Evolutionary conservation across 2,888 invertebrate species (phyloP).

Genomic region (Galerucella nymphaeae): DNA sequence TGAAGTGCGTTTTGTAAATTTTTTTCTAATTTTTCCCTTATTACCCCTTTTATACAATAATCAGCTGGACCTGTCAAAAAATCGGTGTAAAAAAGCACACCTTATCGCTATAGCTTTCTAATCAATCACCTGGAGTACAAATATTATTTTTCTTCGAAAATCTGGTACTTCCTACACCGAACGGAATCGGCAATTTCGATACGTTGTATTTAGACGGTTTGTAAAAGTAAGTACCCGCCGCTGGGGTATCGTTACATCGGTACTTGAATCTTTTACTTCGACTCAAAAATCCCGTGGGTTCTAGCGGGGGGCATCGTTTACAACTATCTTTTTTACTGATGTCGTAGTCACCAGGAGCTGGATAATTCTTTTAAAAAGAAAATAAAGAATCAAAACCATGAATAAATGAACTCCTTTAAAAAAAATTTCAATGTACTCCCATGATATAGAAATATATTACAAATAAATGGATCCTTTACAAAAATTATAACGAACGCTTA

Average conservation of each 20-base stretch:
- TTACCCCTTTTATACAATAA: slow-evolving; percentile 48
- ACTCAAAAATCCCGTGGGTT: slow-evolving; percentile 52
- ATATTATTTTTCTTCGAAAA: slow-evolving; percentile 23
- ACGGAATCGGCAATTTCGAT: slow-evolving; percentile 46
- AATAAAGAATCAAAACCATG: neutral
- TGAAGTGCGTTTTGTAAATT: slow-evolving; percentile 40
- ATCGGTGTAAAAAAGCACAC: neutral
- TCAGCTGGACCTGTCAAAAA: slow-evolving; percentile 47
- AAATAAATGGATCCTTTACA: too few species aligned
- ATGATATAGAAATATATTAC: too few species aligned
- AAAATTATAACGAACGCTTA: too few species aligned
- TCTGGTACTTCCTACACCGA: slow-evolving; percentile 35
- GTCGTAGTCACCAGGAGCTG: slow-evolving; percentile 57
- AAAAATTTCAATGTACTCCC: too few species aligned
- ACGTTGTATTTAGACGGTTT: slow-evolving; percentile 33
- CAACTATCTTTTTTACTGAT: slow-evolving; percentile 31
- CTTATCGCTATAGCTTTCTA: neutral
- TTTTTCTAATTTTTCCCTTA: slow-evolving; percentile 47
- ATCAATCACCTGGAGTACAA: slow-evolving; percentile 27
- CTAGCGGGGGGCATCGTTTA: slow-evolving; percentile 48
- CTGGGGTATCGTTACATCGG: slow-evolving; percentile 43
- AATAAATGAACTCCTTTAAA: too few species aligned
- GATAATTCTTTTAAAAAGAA: slow-evolving; percentile 41
- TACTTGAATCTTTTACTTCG: slow-evolving; percentile 49
- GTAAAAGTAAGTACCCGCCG: slow-evolving; percentile 50